Percentiles rank a stretch among this genome's conserved stretches.
These are phyloP conservation scores for Phortica okadai DNA, from an alignment of 2,888 invertebrate species.

Conservation along the genomic window DNA sequence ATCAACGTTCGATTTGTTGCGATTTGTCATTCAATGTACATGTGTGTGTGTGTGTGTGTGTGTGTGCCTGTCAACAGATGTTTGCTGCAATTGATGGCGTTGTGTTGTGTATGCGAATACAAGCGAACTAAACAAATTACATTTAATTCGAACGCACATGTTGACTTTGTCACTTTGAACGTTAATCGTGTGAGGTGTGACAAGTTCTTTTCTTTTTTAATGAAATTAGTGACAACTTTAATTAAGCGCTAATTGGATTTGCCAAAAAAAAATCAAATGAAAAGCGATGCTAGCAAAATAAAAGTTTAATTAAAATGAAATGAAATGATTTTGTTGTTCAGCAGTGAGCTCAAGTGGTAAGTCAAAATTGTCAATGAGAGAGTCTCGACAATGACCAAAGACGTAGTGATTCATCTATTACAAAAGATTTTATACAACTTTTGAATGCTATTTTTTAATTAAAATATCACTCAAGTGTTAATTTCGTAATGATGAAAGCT, in stretches of 20 bases:
- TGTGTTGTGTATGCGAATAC: background rate
- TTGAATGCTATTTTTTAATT: too few relatives aligned
- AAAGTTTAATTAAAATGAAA: background rate
- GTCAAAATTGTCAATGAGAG: too few relatives aligned
- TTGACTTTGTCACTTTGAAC: slow-evolving; percentile 24
- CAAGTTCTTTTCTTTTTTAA: background rate
- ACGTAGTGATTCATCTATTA: too few relatives aligned
- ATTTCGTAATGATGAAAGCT: too few relatives aligned
- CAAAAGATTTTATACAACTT: too few relatives aligned
- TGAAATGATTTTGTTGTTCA: background rate
- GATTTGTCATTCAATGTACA: background rate
- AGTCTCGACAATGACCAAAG: too few relatives aligned
- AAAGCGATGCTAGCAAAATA: background rate
- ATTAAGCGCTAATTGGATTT: slow-evolving; percentile 21
- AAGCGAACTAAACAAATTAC: slow-evolving; percentile 8
- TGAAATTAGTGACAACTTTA: slow-evolving; percentile 22
- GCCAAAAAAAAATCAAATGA: background rate
- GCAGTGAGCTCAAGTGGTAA: too few relatives aligned
- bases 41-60: background rate
- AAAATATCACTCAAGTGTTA: too few relatives aligned
- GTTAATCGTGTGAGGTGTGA: slow-evolving; percentile 23
- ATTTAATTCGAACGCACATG: slow-evolving; percentile 21
- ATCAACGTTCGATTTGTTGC: slow-evolving; percentile 10
- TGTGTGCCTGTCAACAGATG: slow-evolving; percentile 17
- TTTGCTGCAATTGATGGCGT: background rate